Conservation (phyloP, 2,888 invertebrate genomes). For the Eudemis profundana region DNA sequence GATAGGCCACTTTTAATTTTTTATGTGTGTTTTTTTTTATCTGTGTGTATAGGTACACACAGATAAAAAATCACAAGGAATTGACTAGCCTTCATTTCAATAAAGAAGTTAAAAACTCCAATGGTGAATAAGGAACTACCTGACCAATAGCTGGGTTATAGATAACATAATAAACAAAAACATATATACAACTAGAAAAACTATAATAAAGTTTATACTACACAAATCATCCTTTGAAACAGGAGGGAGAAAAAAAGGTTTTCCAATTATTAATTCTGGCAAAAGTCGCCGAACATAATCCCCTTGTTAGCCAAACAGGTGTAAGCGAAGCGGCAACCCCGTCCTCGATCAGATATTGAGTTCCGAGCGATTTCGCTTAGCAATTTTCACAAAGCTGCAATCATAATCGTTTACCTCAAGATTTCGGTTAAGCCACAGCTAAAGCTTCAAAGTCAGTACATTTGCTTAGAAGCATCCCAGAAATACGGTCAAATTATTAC, state of each 20-base stretch:
- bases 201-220: too few relatives aligned
- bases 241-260: not conserved
- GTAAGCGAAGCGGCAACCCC: constrained; percentile 33
- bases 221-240: not conserved
- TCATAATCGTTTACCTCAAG: constrained; percentile 57
- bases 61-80: too few relatives aligned
- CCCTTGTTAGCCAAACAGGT: constrained; percentile 42
- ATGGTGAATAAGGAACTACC: too few relatives aligned
- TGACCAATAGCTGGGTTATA: too few relatives aligned
- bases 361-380: constrained; percentile 54
- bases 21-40: too few relatives aligned
- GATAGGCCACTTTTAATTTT: too few relatives aligned
- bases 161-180: too few relatives aligned
- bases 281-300: constrained; percentile 27
- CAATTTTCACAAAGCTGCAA: constrained; percentile 54
- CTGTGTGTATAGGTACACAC: too few relatives aligned
- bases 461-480: not conserved
- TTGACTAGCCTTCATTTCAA: too few relatives aligned
- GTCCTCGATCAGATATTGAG: constrained; percentile 49
- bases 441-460: not conserved
- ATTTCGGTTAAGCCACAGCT: constrained; percentile 18
- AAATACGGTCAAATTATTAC: not conserved
- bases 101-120: too few relatives aligned
- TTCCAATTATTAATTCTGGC: constrained; percentile 19
- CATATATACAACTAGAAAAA: too few relatives aligned